These are phyloP conservation scores for Diabrotica virgifera DNA, from an alignment of 1,140 invertebrate genomes.

Conservation along the genomic window DNA sequence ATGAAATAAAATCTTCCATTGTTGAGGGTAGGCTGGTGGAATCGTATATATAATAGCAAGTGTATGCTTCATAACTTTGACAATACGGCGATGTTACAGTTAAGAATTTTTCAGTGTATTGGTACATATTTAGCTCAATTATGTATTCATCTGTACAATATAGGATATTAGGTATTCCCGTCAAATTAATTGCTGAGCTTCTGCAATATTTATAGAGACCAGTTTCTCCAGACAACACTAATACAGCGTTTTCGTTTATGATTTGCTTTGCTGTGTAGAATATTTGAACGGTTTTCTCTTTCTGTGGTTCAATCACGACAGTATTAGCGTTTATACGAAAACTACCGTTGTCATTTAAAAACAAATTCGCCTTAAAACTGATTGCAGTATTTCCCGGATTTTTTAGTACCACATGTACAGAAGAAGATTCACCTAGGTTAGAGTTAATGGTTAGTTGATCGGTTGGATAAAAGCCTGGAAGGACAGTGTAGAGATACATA, in stretches of 20 bases:
- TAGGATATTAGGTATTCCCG: conserved; percentile 31
- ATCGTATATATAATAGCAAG: conserved; percentile 1
- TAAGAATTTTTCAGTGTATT: neutral
- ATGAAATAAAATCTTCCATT: conserved; percentile 9
- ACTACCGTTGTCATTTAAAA: conserved; percentile 34
- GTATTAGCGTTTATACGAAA: conserved; percentile 27
- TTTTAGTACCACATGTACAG: conserved; percentile 23
- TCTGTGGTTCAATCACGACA: conserved; percentile 21
- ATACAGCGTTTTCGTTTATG: conserved; percentile 26
- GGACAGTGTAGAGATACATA: conserved; percentile 44
- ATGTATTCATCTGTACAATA: neutral
- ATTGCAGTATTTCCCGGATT: conserved; percentile 32
- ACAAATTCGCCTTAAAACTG: conserved; percentile 29
- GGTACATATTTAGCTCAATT: neutral
- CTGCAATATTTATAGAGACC: conserved; percentile 36
- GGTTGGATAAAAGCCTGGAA: conserved; percentile 42
- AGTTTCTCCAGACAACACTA: conserved; percentile 45
- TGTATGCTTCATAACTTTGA: conserved; percentile 3
- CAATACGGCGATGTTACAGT: neutral
- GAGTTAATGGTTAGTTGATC: conserved; percentile 36
- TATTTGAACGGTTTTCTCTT: conserved; percentile 30
- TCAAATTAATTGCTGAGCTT: conserved; percentile 40
- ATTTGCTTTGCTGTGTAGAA: conserved; percentile 30
- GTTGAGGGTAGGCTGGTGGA: neutral
- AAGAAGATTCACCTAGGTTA: conserved; percentile 24